Base-by-base conservation (phyloP, 2,888 invertebrate species). In the Dermolepida albohirtum region DNA sequence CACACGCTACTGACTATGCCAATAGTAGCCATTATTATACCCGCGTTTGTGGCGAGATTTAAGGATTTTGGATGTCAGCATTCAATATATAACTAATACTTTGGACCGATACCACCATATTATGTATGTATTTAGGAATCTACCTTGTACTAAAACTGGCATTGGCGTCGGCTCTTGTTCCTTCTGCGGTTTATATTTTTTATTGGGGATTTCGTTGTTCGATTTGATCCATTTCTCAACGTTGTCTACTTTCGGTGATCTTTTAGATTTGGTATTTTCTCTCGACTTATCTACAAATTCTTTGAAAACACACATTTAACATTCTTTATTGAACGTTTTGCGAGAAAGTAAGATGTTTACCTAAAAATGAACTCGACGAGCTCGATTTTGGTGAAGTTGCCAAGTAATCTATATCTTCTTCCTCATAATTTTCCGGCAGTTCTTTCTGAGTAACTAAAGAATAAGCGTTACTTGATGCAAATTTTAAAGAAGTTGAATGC, bases 361-460 rank as follows among this genome's bases (percentile, higher is more conserved):
- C 59, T 14, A 44, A 14, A 12, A 44, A 29, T 11, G 44, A 44
- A 44, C 59, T 44, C 2, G 47, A 27, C 1, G 59, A 44, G 14
- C 44, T 59, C 12, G 29, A 16, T 14, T 44, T 8, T 8, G 59
- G 44, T n/a, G 22, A n/a, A 27, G 27, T 29, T 11, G 14, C 7
- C 8, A 14, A 14, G 12, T 29, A 47, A 27, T 44, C 44, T 11
- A 27, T 44, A 10, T 66, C 47, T 7, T 57, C 47, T 63, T 40
- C 16, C 11, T 66, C 67, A 14, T 65, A 68, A 59, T 62, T 52
- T 17, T 57, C 5, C 1, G 68, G 68, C 11, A 68, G 7, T 14
- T 68, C 65, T 10, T 52, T 17, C 14, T 47, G 34, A 14, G 57
- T 51, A 4, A 68, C 65, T 22, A 68, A 44, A 8, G 44, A 29